Base-by-base conservation (phyloP, 1,140 invertebrate genomes). In the Leguminivora glycinivorella region DNA sequence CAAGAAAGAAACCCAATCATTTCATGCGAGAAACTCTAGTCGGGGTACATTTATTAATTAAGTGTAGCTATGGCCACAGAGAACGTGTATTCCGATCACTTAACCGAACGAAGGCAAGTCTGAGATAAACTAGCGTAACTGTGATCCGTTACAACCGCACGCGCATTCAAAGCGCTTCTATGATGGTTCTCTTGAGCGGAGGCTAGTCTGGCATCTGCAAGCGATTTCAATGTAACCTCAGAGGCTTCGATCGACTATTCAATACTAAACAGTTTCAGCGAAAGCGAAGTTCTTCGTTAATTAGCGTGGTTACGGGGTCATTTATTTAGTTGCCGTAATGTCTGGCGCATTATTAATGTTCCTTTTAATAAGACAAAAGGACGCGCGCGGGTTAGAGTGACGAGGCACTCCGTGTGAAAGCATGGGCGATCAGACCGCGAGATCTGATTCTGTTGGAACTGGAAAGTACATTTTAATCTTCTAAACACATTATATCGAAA, bases 311-410 rank as follows among this genome's bases (percentile, higher is more conserved):
- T 82, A 81, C 76, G 74, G 75, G 75, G 77, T 86, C 83, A 86
- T 87, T 86, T 86, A 85, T 86, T 86, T 89, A 85, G 78, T 82
- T 81, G 77, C 72, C 74, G 76, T 88, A 83, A 86, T 82, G 83
- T 83, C 83, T 86, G 78, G 70, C 68, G 82, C 75, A 74, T 81
- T 82, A 79, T 84, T 84, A 87, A 86, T 79, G 80, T 77, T 70
- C 75, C 77, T 82, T 79, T 85, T 80, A 83, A 83, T 83, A 80
- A 80, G 83, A 83, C 80, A 87, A 82, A 81, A 79, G 77, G 76
- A 56, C 70, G 68, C 73, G 66, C 73, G 60, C 68, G 17, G 43
- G 74, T 60, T 26, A 22, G 66, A 68, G 25, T 58, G 4, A 29
- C 58, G 24, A 63, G 26, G n/a, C 58, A 29, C 58, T 63, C 31